Evolutionary conservation across 1,140 invertebrate species (phyloP).

Genomic region (Panulirus ornatus): DNA sequence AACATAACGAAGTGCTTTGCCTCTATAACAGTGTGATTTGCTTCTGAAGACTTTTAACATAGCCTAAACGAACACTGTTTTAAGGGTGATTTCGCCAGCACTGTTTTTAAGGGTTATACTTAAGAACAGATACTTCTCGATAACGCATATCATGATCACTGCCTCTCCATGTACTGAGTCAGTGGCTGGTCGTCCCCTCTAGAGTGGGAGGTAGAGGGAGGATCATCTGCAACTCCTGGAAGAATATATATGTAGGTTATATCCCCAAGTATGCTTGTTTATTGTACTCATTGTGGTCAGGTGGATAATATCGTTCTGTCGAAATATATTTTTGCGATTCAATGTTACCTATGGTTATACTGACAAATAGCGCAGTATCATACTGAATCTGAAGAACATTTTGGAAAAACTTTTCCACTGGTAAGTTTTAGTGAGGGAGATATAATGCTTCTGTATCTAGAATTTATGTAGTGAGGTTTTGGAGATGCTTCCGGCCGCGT

Average conservation of each 20-base stretch:
- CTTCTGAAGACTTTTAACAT: constrained; percentile 2
- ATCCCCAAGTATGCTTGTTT: constrained; percentile 19
- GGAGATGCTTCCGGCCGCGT: neutral
- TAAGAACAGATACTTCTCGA: neutral
- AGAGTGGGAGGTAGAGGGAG: constrained; percentile 3
- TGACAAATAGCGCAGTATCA: neutral
- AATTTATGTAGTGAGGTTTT: neutral
- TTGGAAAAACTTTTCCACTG: neutral
- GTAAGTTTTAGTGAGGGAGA: neutral
- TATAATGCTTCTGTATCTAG: neutral
- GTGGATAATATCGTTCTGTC: constrained; percentile 11
- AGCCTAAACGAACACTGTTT: neutral
- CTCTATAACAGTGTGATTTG: constrained; percentile 4
- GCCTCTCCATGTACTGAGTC: neutral
- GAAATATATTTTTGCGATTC: constrained; percentile 44
- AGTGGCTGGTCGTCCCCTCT: neutral
- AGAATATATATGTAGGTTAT: neutral
- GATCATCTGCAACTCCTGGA: constrained; percentile 30
- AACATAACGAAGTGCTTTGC: constrained; percentile 15
- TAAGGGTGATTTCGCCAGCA: neutral
- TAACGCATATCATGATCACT: neutral
- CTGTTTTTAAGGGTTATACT: too few species aligned
- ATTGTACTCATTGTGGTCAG: constrained; percentile 16
- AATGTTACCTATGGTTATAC: constrained; percentile 1
- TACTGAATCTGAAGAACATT: neutral